Base-by-base conservation (phyloP, 2,113 vertebrate species). In the Siphamia tubifer region DNA sequence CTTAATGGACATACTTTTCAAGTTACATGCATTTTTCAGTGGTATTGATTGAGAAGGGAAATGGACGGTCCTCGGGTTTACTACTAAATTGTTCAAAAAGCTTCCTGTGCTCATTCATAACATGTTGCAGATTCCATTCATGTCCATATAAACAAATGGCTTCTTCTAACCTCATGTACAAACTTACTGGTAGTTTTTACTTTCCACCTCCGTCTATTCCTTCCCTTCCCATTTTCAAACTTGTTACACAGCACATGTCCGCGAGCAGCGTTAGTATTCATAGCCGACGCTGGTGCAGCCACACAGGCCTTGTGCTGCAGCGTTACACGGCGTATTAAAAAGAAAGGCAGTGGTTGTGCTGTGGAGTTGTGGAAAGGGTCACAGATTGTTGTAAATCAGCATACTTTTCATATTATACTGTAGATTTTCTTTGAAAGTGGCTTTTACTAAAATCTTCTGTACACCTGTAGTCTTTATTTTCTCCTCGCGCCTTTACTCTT, bases 251-350 rank as follows among this genome's bases (percentile, higher is more conserved):
- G 67, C 63, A 67, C 73, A 56, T 66, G 61, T 81, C 68, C 28
- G n/a, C 61, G 38, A 15, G 28, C 42, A 6, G 24, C 64, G 73
- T 91, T 86, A 69, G 86, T 87, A 89, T 90, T 89, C 84, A 82
- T 75, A 55, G 51, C 68, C 23, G 66, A 34, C 23, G 69, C 79
- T 40, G 61, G 47, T 70, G 74, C 87, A 48, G 74, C 66, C 67
- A 69, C 82, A 74, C 72, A 43, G 58, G 48, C 63, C 63, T 68
- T 58, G 55, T 73, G 68, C 55, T 74, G 60, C 61, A 58, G 61
- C 56, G 68, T 74, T 58, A 68, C 43, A 8, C 53, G 52, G 54
- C 38, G 53, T 76, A 44, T 83, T 69, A 49, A 43, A 76, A 53
- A 71, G 55, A 62, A 60, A 74, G 52, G 51, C 64, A 38, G 53